Conservation (phyloP, 1,140 invertebrate genomes). For the Pygmarrhopalites habei region DNA sequence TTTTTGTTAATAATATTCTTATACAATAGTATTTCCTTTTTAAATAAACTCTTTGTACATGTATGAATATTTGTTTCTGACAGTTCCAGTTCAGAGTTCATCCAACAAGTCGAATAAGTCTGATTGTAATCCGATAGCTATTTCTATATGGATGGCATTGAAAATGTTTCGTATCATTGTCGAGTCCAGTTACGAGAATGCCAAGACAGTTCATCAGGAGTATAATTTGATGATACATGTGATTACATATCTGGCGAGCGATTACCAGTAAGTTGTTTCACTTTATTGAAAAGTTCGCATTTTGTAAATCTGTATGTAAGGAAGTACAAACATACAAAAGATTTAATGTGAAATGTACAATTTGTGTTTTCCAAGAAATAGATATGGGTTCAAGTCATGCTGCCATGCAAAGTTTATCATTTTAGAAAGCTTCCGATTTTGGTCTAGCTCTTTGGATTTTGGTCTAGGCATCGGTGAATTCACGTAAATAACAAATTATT, state of each 20-base stretch:
- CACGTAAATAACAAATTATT: too few species aligned
- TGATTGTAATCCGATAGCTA: not conserved
- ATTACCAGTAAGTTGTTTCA: conserved; percentile 5
- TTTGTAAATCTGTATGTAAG: too few species aligned
- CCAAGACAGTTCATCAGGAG: conserved; percentile 5
- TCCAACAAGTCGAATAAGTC: not conserved
- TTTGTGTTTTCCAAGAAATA: not conserved
- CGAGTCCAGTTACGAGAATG: conserved; percentile 11
- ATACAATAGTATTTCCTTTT: not conserved
- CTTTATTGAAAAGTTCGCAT: not conserved
- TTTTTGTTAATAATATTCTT: not conserved
- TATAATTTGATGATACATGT: conserved; percentile 9
- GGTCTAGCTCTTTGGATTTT: conserved; percentile 2
- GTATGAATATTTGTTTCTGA: not conserved
- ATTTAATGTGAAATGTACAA: too few species aligned
- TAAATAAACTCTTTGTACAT: not conserved
- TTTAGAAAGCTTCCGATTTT: conserved; percentile 20
- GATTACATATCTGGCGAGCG: conserved; percentile 18
- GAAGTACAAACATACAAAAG: too few species aligned
- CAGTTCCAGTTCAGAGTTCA: not conserved
- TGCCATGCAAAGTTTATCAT: conserved; percentile 6
- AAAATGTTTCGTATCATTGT: conserved; percentile 19
- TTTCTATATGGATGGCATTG: conserved; percentile 6
- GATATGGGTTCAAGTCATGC: not conserved
- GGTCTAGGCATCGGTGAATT: conserved; percentile 16